phyloP scores from a whole-genome alignment of 2,888 invertebrate species.

The Amiota minor region DNA sequence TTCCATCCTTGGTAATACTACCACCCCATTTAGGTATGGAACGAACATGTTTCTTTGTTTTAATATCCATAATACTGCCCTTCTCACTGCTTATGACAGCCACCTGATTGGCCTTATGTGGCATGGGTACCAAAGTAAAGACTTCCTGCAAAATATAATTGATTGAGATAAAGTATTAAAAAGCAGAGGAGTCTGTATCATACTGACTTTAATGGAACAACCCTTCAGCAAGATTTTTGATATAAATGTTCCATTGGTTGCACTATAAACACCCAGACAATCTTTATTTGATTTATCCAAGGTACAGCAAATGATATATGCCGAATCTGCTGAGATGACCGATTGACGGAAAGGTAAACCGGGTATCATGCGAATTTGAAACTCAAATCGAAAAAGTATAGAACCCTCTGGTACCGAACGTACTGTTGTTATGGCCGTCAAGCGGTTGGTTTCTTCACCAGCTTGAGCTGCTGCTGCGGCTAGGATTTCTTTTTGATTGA shows the following conservation, averaged over 20 bases:
- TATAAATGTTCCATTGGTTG: constrained; percentile 81
- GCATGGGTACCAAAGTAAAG: constrained; percentile 83
- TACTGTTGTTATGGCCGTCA: constrained; percentile 80
- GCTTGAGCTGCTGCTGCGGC: constrained; percentile 73
- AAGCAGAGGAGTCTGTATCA: too few species aligned
- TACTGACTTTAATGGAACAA: constrained; percentile 76
- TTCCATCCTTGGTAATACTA: constrained; percentile 88
- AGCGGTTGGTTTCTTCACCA: constrained; percentile 78
- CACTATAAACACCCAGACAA: constrained; percentile 87
- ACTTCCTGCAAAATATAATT: constrained; percentile 76
- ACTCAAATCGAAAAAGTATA: constrained; percentile 86
- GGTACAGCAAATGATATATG: constrained; percentile 84
- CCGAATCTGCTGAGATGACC: constrained; percentile 87
- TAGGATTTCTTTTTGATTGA: constrained; percentile 73
- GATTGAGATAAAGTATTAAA: not conserved
- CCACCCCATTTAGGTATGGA: constrained; percentile 95
- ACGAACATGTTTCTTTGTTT: constrained; percentile 88
- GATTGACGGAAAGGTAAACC: constrained; percentile 83
- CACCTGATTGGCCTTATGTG: constrained; percentile 88
- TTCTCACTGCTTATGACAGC: constrained; percentile 93
- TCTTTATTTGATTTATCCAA: constrained; percentile 88
- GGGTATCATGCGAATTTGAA: constrained; percentile 81
- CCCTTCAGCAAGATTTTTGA: constrained; percentile 75
- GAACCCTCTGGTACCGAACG: constrained; percentile 86
- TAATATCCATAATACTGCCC: constrained; percentile 91